Evolutionary conservation across 2,113 vertebrate genomes (phyloP).

Genomic region (Rhea americana): DNA sequence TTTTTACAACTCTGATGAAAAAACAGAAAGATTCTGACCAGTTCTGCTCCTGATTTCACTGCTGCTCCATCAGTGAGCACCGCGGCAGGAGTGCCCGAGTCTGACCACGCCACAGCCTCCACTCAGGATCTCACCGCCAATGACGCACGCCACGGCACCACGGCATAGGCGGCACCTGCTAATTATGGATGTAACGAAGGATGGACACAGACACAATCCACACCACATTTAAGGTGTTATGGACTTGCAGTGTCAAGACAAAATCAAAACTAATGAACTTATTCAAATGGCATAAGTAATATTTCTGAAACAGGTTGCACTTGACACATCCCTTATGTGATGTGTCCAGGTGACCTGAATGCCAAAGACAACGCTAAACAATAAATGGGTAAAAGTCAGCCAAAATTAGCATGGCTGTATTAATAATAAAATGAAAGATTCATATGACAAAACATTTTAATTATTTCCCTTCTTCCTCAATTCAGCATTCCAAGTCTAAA

Average conservation of each 20-base stretch:
- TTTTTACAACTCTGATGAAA: neutral
- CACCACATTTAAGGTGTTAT: neutral
- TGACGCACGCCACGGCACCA: neutral
- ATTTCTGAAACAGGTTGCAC: neutral
- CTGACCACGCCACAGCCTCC: neutral
- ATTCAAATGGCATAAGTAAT: neutral
- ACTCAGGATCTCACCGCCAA: neutral
- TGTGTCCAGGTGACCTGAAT: constrained; percentile 5
- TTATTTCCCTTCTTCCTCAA: constrained; percentile 32
- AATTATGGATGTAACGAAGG: neutral
- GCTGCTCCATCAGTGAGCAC: neutral
- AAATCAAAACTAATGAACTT: constrained; percentile 22
- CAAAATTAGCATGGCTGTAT: constrained; percentile 13
- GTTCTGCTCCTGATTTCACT: neutral
- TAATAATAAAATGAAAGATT: constrained; percentile 35
- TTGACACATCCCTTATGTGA: neutral
- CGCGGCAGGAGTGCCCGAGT: neutral
- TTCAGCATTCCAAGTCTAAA: neutral
- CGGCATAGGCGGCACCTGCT: neutral
- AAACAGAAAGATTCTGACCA: neutral
- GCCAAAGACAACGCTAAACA: constrained; percentile 7
- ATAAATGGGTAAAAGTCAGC: neutral
- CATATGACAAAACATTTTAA: constrained; percentile 25
- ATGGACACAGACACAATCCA: neutral
- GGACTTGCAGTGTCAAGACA: constrained; percentile 27